These are phyloP conservation scores for human (Homo sapiens) DNA, from an alignment of 2,113 vertebrate species.

Conservation along the genomic window DNA sequence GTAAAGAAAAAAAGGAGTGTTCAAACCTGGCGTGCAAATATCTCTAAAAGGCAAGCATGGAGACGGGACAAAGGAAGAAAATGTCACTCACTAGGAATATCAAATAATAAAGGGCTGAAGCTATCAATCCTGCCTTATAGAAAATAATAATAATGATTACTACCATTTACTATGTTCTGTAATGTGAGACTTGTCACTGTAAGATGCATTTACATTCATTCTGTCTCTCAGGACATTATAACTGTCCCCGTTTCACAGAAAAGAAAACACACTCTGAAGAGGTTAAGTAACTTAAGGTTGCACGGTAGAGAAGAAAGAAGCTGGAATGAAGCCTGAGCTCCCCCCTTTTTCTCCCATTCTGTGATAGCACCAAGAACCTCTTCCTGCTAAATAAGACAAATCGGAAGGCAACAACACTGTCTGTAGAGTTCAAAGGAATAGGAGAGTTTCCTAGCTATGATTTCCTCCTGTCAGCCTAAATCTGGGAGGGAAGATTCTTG, in stretches of 20 bases:
- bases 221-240: not conserved
- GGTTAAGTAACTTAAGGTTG: not conserved
- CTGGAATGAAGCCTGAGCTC: not conserved
- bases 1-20: conserved; percentile 44
- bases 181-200: not conserved
- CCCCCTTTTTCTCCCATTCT: not conserved
- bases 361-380: not conserved
- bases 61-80: conserved; percentile 1
- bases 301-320: not conserved
- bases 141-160: not conserved
- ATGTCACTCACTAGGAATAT: not conserved
- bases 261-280: not conserved
- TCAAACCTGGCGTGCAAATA: not conserved
- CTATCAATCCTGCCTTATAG: not conserved
- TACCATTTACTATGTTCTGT: not conserved
- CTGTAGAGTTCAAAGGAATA: conserved; percentile 30
- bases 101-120: conserved; percentile 10
- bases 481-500: conserved; percentile 44
- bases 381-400: not conserved
- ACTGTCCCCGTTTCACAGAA: conserved; percentile 5
- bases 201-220: not conserved
- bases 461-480: conserved; percentile 17
- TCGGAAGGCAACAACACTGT: not conserved
- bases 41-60: conserved; percentile 50
- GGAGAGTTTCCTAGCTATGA: not conserved